These are phyloP conservation scores for Melanostoma mellinum DNA, from an alignment of 2,888 invertebrate genomes.

Conservation along the genomic window DNA sequence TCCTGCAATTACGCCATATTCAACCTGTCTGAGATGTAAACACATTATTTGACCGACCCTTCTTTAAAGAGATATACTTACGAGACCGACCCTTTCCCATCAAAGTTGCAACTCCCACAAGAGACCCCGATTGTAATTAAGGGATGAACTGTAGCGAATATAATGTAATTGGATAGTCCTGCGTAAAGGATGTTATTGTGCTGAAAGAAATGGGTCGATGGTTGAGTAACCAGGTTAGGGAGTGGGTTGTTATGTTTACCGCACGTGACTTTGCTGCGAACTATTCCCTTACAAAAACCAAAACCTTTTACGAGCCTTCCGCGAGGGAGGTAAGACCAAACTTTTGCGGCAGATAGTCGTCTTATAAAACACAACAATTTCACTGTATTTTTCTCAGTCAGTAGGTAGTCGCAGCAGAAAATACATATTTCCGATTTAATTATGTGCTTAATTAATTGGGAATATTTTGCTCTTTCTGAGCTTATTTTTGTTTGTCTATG, in stretches of 20 bases:
- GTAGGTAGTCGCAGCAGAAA: constrained; percentile 18
- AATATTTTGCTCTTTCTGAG: constrained; percentile 53
- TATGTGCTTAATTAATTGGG: constrained; percentile 68
- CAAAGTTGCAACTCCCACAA: constrained; percentile 53
- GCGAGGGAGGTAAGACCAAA: constrained; percentile 46
- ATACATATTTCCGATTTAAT: constrained; percentile 67
- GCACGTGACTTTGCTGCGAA: constrained; percentile 71
- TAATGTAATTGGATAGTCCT: constrained; percentile 72
- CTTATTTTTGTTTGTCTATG: constrained; percentile 34
- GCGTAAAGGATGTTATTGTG: constrained; percentile 42
- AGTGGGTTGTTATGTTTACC: constrained; percentile 49
- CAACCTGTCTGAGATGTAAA: constrained; percentile 70
- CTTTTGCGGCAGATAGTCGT: constrained; percentile 13
- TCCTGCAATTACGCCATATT: constrained; percentile 71
- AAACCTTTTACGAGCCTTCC: constrained; percentile 61
- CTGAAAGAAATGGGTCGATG: constrained; percentile 63
- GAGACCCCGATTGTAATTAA: constrained; percentile 70
- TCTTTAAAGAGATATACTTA: constrained; percentile 34
- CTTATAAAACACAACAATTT: constrained; percentile 47
- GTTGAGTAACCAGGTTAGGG: constrained; percentile 17
- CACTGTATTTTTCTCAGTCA: constrained; percentile 40
- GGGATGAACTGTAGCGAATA: constrained; percentile 72
- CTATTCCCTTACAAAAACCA: constrained; percentile 42
- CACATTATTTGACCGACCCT: constrained; percentile 61
- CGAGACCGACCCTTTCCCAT: constrained; percentile 23